These are phyloP conservation scores for Oenanthe melanoleuca DNA, from an alignment of 2,113 vertebrate species.

Conservation along the genomic window DNA sequence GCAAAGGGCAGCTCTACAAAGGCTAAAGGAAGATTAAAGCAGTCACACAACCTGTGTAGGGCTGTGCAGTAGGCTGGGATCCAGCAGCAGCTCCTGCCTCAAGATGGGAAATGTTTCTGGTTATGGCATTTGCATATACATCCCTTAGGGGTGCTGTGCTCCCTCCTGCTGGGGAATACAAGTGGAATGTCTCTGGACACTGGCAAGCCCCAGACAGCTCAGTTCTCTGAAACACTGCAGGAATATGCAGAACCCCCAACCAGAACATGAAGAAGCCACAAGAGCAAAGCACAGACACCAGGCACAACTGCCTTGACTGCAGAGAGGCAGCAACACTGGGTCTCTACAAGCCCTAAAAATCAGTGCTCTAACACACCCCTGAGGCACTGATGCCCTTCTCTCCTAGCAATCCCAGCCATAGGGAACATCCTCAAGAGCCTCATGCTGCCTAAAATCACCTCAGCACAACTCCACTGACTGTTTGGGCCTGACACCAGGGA, in stretches of 20 bases:
- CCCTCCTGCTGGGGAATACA: neutral
- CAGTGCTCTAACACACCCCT: neutral
- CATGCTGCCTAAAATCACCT: neutral
- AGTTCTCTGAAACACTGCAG: neutral
- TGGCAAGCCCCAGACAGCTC: neutral
- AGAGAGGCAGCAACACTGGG: neutral
- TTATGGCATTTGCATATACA: neutral
- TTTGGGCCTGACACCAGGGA: neutral
- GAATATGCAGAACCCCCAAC: neutral
- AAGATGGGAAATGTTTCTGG: neutral
- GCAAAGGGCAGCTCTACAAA: conserved; percentile 21
- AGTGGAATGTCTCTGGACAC: neutral
- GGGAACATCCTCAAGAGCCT: neutral
- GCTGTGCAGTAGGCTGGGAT: neutral
- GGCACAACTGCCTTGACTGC: neutral
- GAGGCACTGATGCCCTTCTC: neutral
- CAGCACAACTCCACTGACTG: neutral
- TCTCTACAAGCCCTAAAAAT: neutral
- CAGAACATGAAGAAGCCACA: neutral
- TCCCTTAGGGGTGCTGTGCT: neutral
- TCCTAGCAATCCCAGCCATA: neutral
- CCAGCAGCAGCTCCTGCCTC: neutral
- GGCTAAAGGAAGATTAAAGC: neutral
- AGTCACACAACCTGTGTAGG: neutral
- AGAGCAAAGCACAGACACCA: neutral